Base-by-base conservation (phyloP, 2,888 invertebrate genomes). In the Hypselothyrea guttata region DNA sequence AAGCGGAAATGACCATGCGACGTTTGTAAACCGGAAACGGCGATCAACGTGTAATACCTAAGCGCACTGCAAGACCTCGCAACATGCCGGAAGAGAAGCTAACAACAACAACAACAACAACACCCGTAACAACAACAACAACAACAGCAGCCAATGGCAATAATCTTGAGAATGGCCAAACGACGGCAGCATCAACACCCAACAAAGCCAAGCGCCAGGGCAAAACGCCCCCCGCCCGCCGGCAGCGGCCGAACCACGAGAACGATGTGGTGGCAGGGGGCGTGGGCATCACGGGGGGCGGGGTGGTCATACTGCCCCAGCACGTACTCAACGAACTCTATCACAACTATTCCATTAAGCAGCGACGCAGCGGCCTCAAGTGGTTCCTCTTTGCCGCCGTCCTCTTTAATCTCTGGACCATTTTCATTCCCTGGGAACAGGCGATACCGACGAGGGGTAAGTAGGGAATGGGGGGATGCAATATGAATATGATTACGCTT, bases 261-360 rank as follows among this genome's bases (percentile, higher is more conserved):
- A 57, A 59, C 47, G 84, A 75, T 18, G 71, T 67, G 28, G 81
- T 73, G 3, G 74, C 75, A 12, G 78, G 78, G 0, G 69, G 75
- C 13, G 71, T 73, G 4, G 75, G 79, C 41, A 79, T 72, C 53
- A 78, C 78, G 11, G 79, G 75, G 7, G 87, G 79, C 9, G 83
- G 79, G 41, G 81, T 86, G 37, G 89, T 90, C 34, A 86, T 84
- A 28, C 77, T 90, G 18, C 89, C 92, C 30, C 93, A 93, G 81
- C 91, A 92, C 7, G 92, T 93, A 46, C 90, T 94, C 68, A 94
- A 95, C 86, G 92, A 92, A 77, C 91, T 95, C 4, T 95, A 94
- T 87, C 93, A 93, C 72, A 93, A 93, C 63, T 95, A 94, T 88
- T 93, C 93, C 78, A 91, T 93, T 40, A 93, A 94, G 79, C 94